Percentiles rank a stretch among this genome's conserved stretches.
Conservation (phyloP, 2,113 vertebrate genomes). For the Mormyrus lacerda region DNA sequence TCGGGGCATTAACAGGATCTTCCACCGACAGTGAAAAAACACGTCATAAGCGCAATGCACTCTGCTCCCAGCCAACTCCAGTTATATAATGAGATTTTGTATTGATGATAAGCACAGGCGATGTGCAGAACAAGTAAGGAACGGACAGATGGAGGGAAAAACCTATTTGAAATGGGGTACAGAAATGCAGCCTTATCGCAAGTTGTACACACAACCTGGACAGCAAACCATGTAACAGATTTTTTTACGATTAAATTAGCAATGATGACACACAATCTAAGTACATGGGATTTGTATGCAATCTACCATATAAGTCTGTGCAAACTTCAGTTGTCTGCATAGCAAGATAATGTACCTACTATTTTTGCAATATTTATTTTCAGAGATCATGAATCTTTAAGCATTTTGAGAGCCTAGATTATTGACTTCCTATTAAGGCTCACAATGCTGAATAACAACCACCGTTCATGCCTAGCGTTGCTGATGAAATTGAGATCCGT, state of each 20-base stretch:
- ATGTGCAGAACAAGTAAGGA: background rate
- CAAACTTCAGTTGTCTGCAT: background rate
- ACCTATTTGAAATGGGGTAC: background rate
- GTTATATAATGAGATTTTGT: conserved; percentile 30
- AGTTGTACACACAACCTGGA: background rate
- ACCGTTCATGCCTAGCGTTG: background rate
- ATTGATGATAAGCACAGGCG: background rate
- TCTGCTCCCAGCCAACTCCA: conserved; percentile 4
- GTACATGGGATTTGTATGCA: background rate
- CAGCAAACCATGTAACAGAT: background rate
- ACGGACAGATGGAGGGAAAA: background rate
- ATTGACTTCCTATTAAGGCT: background rate
- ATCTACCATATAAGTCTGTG: background rate
- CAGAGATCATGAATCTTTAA: background rate
- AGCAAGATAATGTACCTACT: background rate
- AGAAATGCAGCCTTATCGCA: background rate
- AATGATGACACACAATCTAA: background rate
- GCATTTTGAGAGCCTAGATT: background rate
- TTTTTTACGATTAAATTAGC: background rate
- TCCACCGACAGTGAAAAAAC: conserved; percentile 23
- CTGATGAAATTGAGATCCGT: background rate
- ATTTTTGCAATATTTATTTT: background rate
- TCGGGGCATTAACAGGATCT: conserved; percentile 29
- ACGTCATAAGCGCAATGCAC: conserved; percentile 8
- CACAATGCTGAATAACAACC: background rate